A percentile compares a stretch with the other conserved stretches of the same genome.
phyloP scores from a whole-genome alignment of 2,888 invertebrate genomes.

The Nasonia oneida region DNA sequence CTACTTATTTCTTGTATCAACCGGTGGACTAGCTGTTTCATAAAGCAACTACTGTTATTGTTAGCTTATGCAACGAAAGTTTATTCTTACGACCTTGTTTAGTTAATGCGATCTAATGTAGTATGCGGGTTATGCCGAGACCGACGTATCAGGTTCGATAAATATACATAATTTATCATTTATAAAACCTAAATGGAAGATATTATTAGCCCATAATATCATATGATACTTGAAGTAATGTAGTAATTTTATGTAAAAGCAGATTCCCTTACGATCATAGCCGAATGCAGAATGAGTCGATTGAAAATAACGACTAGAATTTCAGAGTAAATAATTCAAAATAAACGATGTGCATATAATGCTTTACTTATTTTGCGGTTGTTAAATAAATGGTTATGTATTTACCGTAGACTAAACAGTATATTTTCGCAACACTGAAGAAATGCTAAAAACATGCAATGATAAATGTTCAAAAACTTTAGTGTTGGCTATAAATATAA shows the following conservation, averaged over 20 bases:
- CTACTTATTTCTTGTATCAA: background rate
- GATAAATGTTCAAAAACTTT: background rate
- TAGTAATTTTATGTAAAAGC: background rate
- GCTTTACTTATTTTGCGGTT: too few relatives aligned
- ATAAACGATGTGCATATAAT: too few relatives aligned
- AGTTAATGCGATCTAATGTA: constrained; percentile 16
- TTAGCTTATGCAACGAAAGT: constrained; percentile 16
- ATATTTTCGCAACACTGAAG: too few relatives aligned
- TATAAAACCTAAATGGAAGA: background rate
- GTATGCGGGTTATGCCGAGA: background rate
- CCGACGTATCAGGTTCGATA: constrained; percentile 31
- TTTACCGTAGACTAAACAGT: too few relatives aligned
- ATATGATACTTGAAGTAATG: background rate
- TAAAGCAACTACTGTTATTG: constrained; percentile 30
- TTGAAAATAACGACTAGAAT: too few relatives aligned
- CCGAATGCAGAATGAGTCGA: background rate
- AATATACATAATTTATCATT: constrained; percentile 24
- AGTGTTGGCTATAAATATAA: background rate
- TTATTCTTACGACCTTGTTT: constrained; percentile 40
- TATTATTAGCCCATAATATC: background rate
- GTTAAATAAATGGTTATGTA: too few relatives aligned
- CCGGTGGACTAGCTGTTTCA: background rate
- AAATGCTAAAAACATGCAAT: background rate
- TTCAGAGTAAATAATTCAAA: too few relatives aligned
- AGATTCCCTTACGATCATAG: background rate